These are phyloP conservation scores for Sarcophaga bullata DNA, from an alignment of 1,140 invertebrate species.

Conservation along the genomic window DNA sequence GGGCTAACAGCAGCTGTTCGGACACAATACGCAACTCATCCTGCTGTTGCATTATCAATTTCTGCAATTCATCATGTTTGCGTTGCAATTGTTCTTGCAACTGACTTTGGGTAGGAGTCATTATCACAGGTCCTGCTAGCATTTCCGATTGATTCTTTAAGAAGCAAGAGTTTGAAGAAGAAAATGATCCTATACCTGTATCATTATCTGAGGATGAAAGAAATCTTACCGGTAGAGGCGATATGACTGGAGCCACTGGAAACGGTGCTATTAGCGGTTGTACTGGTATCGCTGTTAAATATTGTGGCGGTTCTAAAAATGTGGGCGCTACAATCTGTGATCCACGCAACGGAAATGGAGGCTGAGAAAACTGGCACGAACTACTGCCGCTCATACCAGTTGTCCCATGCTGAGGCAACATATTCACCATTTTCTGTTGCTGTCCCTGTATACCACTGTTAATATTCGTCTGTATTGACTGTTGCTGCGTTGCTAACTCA, in stretches of 20 bases:
- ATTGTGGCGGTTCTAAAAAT: slow-evolving; percentile 72
- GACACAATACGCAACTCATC: slow-evolving; percentile 85
- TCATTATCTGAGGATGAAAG: background rate
- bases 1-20: slow-evolving; percentile 84
- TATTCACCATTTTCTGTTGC: slow-evolving; percentile 52
- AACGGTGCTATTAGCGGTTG: slow-evolving; percentile 69
- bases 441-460: slow-evolving; percentile 6
- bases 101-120: slow-evolving; percentile 72
- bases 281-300: slow-evolving; percentile 72
- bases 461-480: slow-evolving; percentile 46
- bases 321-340: slow-evolving; percentile 61
- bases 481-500: slow-evolving; percentile 6
- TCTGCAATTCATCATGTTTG: slow-evolving; percentile 86
- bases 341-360: slow-evolving; percentile 54
- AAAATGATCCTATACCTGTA: background rate
- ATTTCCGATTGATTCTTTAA: slow-evolving; percentile 51
- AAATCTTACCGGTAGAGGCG: slow-evolving; percentile 56
- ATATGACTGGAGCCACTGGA: slow-evolving; percentile 62
- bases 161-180: slow-evolving; percentile 32
- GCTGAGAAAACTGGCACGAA: slow-evolving; percentile 55
- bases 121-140: slow-evolving; percentile 57
- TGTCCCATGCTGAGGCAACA: slow-evolving; percentile 48
- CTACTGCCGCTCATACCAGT: slow-evolving; percentile 51
- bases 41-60: slow-evolving; percentile 85
- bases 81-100: slow-evolving; percentile 81